These are phyloP conservation scores for Dolomedes plantarius DNA, from an alignment of 2,888 invertebrate genomes.

Conservation along the genomic window DNA sequence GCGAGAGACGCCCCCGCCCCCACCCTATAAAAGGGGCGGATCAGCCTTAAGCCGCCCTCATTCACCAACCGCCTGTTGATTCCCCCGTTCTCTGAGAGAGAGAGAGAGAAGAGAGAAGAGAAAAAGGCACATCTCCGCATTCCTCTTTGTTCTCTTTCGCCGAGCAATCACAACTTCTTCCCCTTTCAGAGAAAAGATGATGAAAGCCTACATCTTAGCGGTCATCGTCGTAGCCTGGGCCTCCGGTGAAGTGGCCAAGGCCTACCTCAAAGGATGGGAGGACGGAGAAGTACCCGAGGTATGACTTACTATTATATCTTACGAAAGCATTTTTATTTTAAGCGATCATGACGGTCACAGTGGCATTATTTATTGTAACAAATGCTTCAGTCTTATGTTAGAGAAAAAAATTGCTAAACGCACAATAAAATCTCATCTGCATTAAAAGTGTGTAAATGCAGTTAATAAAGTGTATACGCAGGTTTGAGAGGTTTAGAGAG, in stretches of 20 bases:
- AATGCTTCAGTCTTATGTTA: no score
- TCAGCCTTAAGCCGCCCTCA: constrained; percentile 21
- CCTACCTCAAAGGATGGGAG: constrained; percentile 50
- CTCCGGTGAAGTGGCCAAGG: constrained; percentile 39
- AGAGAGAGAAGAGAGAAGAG: not conserved
- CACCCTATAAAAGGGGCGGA: constrained; percentile 31
- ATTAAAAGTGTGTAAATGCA: no score
- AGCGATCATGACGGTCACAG: no score
- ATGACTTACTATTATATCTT: not conserved
- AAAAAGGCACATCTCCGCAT: not conserved
- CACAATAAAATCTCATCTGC: no score
- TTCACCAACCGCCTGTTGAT: constrained; percentile 47
- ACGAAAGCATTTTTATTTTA: no score
- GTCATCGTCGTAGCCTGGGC: constrained; percentile 47
- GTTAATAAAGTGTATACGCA: no score
- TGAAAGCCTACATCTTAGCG: constrained; percentile 30
- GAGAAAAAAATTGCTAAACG: no score
- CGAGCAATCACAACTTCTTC: not conserved
- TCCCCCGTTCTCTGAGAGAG: not conserved
- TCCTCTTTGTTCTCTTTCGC: not conserved
- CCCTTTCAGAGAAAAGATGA: constrained; percentile 2
- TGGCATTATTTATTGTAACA: no score
- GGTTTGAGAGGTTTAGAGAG: no score
- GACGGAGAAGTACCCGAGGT: constrained; percentile 52
- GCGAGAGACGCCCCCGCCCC: constrained; percentile 16